Base-by-base conservation (phyloP, 2,888 invertebrate species). In the Dasypolia templi region DNA sequence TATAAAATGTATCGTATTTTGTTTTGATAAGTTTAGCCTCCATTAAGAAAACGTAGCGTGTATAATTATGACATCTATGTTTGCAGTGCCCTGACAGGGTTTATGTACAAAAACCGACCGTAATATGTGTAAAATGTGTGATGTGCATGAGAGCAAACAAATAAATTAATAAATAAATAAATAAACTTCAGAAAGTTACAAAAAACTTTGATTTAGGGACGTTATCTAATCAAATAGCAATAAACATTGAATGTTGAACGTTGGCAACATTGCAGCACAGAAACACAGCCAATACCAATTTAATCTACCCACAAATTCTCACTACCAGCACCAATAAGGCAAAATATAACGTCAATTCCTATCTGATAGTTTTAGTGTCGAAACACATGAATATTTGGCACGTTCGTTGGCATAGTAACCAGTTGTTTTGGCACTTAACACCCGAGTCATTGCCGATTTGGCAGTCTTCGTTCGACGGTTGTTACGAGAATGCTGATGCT, bases 381-480 rank as follows among this genome's bases (percentile, higher is more conserved):
- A 86, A 79, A 81, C 87, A 88, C 86, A 88, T 88, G 87, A 87
- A 88, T 88, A 90, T 91, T 93, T 93, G 93, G 92, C 93, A 92
- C 91, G 89, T 76, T 64, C 68, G 79, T 87, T 92, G 92, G 93
- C 92, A 92, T 86, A 77, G 75, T 73, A 79, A 81, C 79, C 84
- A 78, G 84, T 88, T 87, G 89, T 90, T 87, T 91, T 92, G 91
- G 91, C 92, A 90, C 87, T 91, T 89, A 90, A 87, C 88, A 89
- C 88, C 46, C 88, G 82, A 91, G 88, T 88, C 90, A 88, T 84
- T 79, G 91, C 85, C 92, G 87, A 93, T 94, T 94, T 94, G 94
- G 94, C 94, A 93, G 88, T 92, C 92, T 91, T 92, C 86, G 91
- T 88, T 77, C 89, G 77, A 85, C 84, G 59, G 88, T 87, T 88